Percentiles rank a stretch among this genome's conserved stretches.
These are phyloP conservation scores for Trigoniulus corallinus DNA, from an alignment of 1,140 invertebrate genomes.

Conservation along the genomic window DNA sequence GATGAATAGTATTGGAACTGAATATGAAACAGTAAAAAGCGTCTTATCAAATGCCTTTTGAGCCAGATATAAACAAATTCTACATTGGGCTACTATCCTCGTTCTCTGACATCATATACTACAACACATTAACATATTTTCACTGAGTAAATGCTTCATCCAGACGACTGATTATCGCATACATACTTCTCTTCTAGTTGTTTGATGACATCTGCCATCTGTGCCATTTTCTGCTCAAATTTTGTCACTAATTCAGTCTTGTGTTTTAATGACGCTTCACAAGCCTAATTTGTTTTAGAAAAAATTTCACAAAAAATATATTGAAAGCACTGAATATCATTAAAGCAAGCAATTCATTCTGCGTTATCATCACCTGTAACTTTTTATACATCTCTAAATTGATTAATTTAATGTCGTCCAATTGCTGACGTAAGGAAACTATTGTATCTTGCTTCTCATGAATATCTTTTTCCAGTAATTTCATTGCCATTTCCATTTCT, in stretches of 20 bases:
- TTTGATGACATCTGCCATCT: conserved; percentile 72
- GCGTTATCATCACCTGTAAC: conserved; percentile 59
- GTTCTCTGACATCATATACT: no score
- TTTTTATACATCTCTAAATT: conserved; percentile 97
- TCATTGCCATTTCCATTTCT: conserved; percentile 94
- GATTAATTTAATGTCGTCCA: conserved; percentile 92
- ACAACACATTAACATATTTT: no score
- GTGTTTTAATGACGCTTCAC: conserved; percentile 78
- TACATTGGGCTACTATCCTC: no score
- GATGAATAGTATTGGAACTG: no score
- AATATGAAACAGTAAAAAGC: no score
- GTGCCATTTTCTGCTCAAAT: conserved; percentile 76
- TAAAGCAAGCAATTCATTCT: neutral
- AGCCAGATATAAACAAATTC: no score
- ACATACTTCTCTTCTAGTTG: conserved; percentile 88
- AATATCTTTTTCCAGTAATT: conserved; percentile 88
- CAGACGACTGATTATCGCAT: conserved; percentile 5
- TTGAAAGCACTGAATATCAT: neutral
- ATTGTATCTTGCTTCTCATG: conserved; percentile 96
- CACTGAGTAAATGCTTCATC: neutral
- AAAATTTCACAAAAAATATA: neutral
- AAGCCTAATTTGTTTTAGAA: conserved; percentile 25
- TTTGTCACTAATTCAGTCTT: conserved; percentile 80
- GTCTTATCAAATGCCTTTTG: no score
- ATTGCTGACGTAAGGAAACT: conserved; percentile 68